Conservation (phyloP, 2,888 invertebrate species). For the Dorcus hopei region DNA sequence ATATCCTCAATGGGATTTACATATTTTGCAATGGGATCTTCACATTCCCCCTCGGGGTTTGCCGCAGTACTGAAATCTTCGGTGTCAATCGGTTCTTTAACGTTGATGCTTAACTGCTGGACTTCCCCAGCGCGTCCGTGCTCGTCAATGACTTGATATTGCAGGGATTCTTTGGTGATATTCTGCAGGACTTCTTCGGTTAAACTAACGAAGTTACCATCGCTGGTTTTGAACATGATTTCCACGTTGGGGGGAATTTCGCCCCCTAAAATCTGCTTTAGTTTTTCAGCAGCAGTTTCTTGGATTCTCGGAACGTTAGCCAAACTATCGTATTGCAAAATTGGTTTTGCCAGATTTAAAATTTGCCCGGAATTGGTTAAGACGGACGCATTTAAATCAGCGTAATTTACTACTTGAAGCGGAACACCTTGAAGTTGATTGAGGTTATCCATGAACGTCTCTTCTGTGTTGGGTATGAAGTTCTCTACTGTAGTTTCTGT, state of each 20-base stretch:
- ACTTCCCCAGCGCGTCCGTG: slow-evolving; percentile 43
- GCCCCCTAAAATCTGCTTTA: slow-evolving; percentile 41
- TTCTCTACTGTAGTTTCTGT: slow-evolving; percentile 47
- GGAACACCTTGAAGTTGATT: slow-evolving; percentile 29
- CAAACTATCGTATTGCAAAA: slow-evolving; percentile 23
- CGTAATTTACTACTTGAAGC: slow-evolving; percentile 33
- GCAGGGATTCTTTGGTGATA: slow-evolving; percentile 40
- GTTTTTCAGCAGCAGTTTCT: slow-evolving; percentile 36
- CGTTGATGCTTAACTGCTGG: slow-evolving; percentile 33
- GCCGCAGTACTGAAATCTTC: not conserved
- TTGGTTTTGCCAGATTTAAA: slow-evolving; percentile 22
- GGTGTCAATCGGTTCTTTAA: slow-evolving; percentile 7
- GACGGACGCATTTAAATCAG: slow-evolving; percentile 28
- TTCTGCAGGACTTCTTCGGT: slow-evolving; percentile 59
- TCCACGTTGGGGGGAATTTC: slow-evolving; percentile 50
- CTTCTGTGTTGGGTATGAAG: slow-evolving; percentile 41
- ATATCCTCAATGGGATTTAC: slow-evolving; percentile 18
- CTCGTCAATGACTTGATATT: slow-evolving; percentile 45
- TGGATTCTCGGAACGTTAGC: slow-evolving; percentile 5
- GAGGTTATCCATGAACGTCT: slow-evolving; percentile 29
- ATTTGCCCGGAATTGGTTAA: slow-evolving; percentile 25
- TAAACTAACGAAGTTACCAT: slow-evolving; percentile 62
- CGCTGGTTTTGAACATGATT: slow-evolving; percentile 62
- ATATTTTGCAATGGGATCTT: slow-evolving; percentile 18
- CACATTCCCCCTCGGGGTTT: not conserved